Percentiles rank a stretch among this genome's conserved stretches.
Conservation (phyloP, 2,888 invertebrate species). For the Phania funesta region DNA sequence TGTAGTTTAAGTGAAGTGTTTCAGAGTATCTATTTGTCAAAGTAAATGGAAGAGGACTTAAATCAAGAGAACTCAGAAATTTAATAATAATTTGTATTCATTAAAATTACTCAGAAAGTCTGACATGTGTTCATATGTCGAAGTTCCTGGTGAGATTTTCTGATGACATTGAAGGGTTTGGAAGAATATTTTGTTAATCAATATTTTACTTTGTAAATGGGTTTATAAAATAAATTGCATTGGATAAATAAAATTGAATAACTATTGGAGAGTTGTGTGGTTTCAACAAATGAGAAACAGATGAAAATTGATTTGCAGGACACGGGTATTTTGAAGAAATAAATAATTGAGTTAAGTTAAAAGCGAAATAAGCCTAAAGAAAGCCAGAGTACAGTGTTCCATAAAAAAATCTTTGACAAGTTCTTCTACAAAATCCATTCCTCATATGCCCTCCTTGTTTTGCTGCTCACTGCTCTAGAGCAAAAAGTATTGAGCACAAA, state of each 20-base stretch:
- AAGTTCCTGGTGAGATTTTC: background rate
- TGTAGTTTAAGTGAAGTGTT: background rate
- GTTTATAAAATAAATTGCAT: background rate
- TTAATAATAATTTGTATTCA: background rate
- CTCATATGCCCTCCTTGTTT: background rate
- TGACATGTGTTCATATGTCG: background rate
- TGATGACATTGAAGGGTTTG: background rate
- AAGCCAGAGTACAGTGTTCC: too few relatives aligned
- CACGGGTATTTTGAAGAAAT: too few relatives aligned
- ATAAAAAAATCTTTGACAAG: too few relatives aligned
- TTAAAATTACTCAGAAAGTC: background rate
- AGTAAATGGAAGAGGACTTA: background rate
- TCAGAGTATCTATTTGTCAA: too few relatives aligned
- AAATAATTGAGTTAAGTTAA: too few relatives aligned
- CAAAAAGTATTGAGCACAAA: background rate
- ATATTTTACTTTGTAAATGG: background rate
- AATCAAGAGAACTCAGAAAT: background rate
- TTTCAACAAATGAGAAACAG: too few relatives aligned
- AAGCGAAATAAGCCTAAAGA: too few relatives aligned
- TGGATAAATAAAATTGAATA: background rate
- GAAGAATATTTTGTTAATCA: background rate
- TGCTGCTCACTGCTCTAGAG: slow-evolving; percentile 3
- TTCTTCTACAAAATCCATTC: background rate
- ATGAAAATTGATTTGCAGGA: too few relatives aligned
- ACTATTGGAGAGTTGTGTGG: too few relatives aligned